Evolutionary conservation across 2,888 invertebrate genomes (phyloP), one percentile per base, ranked within the genome.

Genomic region (Microplitis deprimator): DNA sequence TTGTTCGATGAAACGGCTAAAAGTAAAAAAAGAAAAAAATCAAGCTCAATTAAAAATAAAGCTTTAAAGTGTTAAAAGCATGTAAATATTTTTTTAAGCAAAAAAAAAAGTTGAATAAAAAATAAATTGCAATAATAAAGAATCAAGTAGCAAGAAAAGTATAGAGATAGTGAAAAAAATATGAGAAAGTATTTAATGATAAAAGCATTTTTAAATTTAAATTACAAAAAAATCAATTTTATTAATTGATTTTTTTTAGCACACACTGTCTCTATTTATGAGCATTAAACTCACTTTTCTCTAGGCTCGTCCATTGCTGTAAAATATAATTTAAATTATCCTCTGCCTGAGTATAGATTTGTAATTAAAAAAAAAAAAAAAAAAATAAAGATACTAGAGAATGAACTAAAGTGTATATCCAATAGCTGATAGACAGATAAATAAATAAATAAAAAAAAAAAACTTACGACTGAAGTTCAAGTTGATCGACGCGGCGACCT

Each of bases 391-490:
- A 50, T 8, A 13, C 8, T 13, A 50, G 13, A 50, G 13, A 50
- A 13, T 50, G 8, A 13, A 50, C 13, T 50, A 50, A 50, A 13
- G 50, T 50, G 13, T 13, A 50, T 50, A 50, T 50, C 13, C 1
- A 69, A 29, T 29, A 62, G 61, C 50, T 41, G 62, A 16, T 64
- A 4, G 1, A 1, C 2, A 41, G 17, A 50, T 6, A 60, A 38
- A 4, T 29, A 29, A 29, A 29, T 29, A 29, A 29, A 29, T 20
- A 29, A 29, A 20, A 20, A 41, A 40, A 39, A 5, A 67, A 50
- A 67, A 68, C 97, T 96, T 92, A 98, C 98, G 98, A 92, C 97
- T 97, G 91, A 98, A 97, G 93, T 98, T 98, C 91, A 98, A 94
- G 90, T 97, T 98, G 91, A 98, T 97, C 88, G 97, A 97, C 85